Evolutionary conservation across 2,113 vertebrate genomes (phyloP).

Genomic region (Megaceryle maxima): DNA sequence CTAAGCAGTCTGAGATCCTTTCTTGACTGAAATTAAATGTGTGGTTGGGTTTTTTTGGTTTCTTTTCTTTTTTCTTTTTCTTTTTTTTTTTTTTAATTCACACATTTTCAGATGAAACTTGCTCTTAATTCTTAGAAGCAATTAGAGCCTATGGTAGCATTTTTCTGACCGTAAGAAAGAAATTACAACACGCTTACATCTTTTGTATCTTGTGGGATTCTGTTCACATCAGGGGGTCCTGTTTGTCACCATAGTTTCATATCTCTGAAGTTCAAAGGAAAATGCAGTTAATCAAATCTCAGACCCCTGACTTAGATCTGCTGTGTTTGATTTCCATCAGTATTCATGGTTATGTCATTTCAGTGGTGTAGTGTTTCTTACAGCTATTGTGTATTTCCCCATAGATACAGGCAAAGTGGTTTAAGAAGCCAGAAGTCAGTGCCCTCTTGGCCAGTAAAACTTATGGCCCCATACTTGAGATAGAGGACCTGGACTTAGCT

Average conservation of each 20-base stretch:
- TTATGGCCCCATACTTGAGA: fast-evolving
- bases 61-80: background rate
- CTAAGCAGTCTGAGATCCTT: background rate
- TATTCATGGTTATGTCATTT: background rate
- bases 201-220: background rate
- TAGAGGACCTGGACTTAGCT: background rate
- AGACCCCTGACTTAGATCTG: background rate
- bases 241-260: background rate
- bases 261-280: background rate
- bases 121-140: background rate
- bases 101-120: background rate
- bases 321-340: background rate
- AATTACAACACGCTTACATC: background rate
- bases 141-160: background rate
- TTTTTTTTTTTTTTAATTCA: background rate
- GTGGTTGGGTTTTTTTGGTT: background rate
- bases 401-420: background rate
- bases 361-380: background rate
- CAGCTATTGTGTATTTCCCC: background rate
- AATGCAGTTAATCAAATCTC: background rate
- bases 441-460: background rate
- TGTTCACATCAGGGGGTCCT: background rate
- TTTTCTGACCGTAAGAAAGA: background rate
- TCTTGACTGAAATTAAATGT: background rate
- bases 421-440: background rate